These are phyloP conservation scores for Podotricha telesiphe DNA, from an alignment of 2,888 invertebrate species.

Conservation along the genomic window DNA sequence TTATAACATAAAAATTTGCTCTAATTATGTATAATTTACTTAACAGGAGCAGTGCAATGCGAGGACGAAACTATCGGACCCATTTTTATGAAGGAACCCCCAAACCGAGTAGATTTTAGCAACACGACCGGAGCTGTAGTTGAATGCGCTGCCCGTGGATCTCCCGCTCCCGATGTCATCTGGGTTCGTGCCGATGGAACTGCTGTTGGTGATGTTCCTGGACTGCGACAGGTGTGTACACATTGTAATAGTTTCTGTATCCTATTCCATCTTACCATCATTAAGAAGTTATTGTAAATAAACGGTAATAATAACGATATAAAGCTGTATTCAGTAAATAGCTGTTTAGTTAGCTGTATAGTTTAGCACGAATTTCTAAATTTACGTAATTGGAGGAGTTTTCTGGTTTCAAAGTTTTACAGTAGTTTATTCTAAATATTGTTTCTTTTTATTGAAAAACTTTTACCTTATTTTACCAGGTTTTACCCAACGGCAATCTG, in stretches of 20 bases:
- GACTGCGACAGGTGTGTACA: conserved; percentile 88
- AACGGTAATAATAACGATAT: too few relatives aligned
- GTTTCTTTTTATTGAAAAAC: background rate
- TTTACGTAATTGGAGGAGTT: background rate
- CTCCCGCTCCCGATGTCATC: conserved; percentile 95
- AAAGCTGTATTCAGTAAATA: background rate
- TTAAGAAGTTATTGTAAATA: background rate
- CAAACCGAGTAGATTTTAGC: conserved; percentile 95
- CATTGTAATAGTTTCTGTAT: background rate
- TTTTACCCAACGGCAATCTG: conserved; percentile 94
- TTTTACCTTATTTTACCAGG: conserved; percentile 68
- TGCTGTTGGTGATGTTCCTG: conserved; percentile 95
- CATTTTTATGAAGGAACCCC: conserved; percentile 95
- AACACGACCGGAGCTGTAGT: conserved; percentile 97
- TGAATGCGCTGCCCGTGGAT: conserved; percentile 95
- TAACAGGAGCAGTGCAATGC: conserved; percentile 77
- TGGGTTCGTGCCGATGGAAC: conserved; percentile 96
- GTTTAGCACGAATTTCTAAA: background rate
- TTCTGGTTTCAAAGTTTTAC: background rate
- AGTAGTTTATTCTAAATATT: background rate
- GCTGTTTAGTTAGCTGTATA: too few relatives aligned
- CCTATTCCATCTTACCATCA: background rate
- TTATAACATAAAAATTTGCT: background rate
- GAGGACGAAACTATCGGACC: conserved; percentile 94
- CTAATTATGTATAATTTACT: conserved; percentile 33